A percentile compares a stretch with the other conserved stretches of the same genome.
Conservation (phyloP, 2,888 invertebrate genomes). For the Cerceris ruficornis region DNA sequence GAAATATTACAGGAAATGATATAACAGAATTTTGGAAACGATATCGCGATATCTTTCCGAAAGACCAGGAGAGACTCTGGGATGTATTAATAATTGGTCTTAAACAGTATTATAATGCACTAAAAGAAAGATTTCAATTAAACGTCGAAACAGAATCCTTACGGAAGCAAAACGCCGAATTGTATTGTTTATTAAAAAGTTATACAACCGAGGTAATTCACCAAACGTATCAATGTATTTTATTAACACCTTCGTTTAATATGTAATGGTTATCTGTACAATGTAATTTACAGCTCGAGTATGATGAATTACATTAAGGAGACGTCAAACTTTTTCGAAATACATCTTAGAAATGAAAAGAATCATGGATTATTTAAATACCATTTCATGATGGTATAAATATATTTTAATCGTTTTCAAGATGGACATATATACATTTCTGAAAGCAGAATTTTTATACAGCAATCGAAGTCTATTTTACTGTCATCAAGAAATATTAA, state of each 20-base stretch:
- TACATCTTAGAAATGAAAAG: background rate
- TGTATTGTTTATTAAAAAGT: constrained; percentile 86
- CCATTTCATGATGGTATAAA: constrained; percentile 24
- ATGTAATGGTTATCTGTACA: no score
- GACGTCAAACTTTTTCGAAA: no score
- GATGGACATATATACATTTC: constrained; percentile 36
- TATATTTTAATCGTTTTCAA: constrained; percentile 23
- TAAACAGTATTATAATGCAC: constrained; percentile 85
- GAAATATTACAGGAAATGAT: constrained; percentile 83
- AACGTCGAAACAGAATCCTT: constrained; percentile 86
- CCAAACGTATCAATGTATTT: background rate
- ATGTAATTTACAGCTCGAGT: no score
- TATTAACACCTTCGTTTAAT: no score
- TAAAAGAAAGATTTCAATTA: constrained; percentile 87
- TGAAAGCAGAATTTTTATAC: constrained; percentile 7
- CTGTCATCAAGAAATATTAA: no score
- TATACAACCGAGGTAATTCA: constrained; percentile 79
- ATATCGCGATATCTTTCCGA: constrained; percentile 85
- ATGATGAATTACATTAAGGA: no score
- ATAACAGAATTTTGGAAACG: constrained; percentile 87
- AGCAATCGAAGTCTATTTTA: background rate
- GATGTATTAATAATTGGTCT: constrained; percentile 86
- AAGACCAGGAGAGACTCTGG: constrained; percentile 88
- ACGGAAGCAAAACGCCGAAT: constrained; percentile 87
- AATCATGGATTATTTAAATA: background rate